Evolutionary conservation across 2,797 vertebrate species (phyloP), one percentile per base, ranked within the genome.

Genomic region (Miichthys miiuy): DNA sequence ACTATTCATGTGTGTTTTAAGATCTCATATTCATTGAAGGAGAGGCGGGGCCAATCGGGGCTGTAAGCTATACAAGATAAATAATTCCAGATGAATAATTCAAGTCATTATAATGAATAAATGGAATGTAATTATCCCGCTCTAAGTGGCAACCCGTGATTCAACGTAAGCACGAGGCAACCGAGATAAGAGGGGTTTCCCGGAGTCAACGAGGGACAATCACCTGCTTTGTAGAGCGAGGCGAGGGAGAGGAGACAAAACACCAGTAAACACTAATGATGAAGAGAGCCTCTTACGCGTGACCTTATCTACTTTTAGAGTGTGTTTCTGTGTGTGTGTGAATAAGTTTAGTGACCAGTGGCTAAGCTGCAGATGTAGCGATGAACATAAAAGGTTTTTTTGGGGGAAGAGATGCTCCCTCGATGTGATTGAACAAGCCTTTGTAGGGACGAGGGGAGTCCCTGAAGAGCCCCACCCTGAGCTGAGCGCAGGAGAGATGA

Each of bases 141-240:
- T 73, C 46, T n/a, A 68, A 88, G 85, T 51, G 80, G 69, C 71
- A 71, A 41, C 73, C 73, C 7, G 62, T 80, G 85, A 88, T 81
- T 86, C 27, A 72, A 81, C 38, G 34, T 51, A 42, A 85, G 84
- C 62, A 68, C 13, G 4, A 56, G 55, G 66, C 66, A 30, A 77
- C 81, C 12, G 76, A 77, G 81, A 80, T 71, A 41, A 91, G 81
- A 86, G 86, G 79, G 85, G 50, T 72, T 86, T 84, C 79, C 84
- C 70, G 2, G 84, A 91, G 91, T 92, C 92, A 92, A 92, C 42
- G 25, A 83, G 84, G 79, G 81, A 82, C 90, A 84, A 86, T 92
- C 86, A 86, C 84, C 89, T 89, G 91, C 87, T 90, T 82, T 87
- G 69, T 70, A 11, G 68, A 75, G 78, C 20, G 64, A 52, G 60